Evolutionary conservation across 2,888 invertebrate species (phyloP).

Genomic region (Phalera bucephala): DNA sequence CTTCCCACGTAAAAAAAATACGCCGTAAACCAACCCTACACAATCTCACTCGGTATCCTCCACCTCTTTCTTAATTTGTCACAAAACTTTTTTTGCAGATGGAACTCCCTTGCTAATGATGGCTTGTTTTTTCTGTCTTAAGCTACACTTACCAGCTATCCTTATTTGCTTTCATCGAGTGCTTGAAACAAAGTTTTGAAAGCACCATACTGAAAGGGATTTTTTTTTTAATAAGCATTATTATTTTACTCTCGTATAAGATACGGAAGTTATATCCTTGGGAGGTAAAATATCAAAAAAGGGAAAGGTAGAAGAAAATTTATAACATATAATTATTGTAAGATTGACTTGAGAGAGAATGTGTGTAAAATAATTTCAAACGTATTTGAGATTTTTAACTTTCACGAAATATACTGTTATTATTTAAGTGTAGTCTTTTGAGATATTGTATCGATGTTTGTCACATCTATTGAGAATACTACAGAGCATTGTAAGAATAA

Average conservation of each 20-base stretch:
- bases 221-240: conserved; percentile 12
- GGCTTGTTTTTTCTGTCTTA: conserved; percentile 45
- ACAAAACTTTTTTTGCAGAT: conserved; percentile 48
- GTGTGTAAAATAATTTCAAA: too few relatives aligned
- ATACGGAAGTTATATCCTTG: conserved; percentile 19
- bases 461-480: too few relatives aligned
- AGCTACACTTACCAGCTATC: conserved; percentile 21
- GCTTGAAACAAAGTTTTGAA: conserved; percentile 20
- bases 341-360: too few relatives aligned
- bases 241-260: conserved; percentile 22
- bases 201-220: background rate
- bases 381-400: too few relatives aligned
- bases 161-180: conserved; percentile 22
- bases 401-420: too few relatives aligned
- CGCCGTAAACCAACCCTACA: too few relatives aligned
- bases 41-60: too few relatives aligned
- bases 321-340: too few relatives aligned
- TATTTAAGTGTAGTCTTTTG: too few relatives aligned
- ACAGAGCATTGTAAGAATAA: too few relatives aligned
- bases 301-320: background rate
- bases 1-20: too few relatives aligned
- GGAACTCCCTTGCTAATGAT: conserved; percentile 56
- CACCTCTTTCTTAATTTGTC: conserved; percentile 64
- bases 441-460: too few relatives aligned
- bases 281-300: conserved; percentile 13